These are phyloP conservation scores for Omphaloscelis lunosa DNA, from an alignment of 2,888 invertebrate species.

Conservation along the genomic window DNA sequence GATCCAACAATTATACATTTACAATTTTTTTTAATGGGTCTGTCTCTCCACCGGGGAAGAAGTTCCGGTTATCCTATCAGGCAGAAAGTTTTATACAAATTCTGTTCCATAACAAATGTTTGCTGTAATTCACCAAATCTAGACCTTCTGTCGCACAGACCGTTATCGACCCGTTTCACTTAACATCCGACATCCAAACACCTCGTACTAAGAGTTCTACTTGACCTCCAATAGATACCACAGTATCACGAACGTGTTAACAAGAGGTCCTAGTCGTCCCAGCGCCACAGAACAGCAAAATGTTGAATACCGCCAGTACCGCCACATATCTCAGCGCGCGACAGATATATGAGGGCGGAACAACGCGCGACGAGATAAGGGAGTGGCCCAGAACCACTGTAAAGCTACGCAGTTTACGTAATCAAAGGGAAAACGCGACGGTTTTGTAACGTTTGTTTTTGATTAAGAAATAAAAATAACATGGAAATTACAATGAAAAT, in stretches of 20 bases:
- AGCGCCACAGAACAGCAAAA: constrained; percentile 51
- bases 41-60: not conserved
- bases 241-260: constrained; percentile 50
- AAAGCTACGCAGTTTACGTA: constrained; percentile 44
- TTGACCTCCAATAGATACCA: constrained; percentile 38
- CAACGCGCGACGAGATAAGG: constrained; percentile 70
- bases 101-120: not conserved
- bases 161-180: constrained; percentile 35
- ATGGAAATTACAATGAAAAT: not conserved
- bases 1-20: not conserved
- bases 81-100: not conserved
- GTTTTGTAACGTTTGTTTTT: not conserved
- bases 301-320: constrained; percentile 52
- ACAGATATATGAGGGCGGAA: constrained; percentile 76
- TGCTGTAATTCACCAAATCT: not conserved
- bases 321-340: constrained; percentile 59
- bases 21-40: not conserved
- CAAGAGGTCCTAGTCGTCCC: constrained; percentile 46
- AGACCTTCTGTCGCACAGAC: constrained; percentile 13
- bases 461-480: not conserved
- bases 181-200: constrained; percentile 7
- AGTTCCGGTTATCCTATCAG: not conserved
- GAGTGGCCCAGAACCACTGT: constrained; percentile 63
- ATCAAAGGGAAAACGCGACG: constrained; percentile 36
- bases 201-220: constrained; percentile 13